Conservation (phyloP, 2,113 vertebrate genomes). For the Excalfactoria chinensis region DNA sequence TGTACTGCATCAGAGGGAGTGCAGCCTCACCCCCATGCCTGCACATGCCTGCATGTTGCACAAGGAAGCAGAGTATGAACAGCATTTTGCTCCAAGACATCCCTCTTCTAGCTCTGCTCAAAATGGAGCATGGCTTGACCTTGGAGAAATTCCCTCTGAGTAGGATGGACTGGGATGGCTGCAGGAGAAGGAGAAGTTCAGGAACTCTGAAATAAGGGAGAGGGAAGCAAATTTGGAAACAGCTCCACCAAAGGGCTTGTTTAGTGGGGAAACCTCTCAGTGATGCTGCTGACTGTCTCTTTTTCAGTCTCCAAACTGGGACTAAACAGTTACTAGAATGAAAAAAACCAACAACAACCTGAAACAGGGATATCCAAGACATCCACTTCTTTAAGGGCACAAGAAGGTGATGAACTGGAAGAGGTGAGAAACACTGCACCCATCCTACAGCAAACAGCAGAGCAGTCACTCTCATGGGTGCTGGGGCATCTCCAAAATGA, state of each 20-base stretch:
- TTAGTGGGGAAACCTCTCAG: background rate
- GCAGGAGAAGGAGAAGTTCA: background rate
- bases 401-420: background rate
- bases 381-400: background rate
- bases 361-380: background rate
- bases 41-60: background rate
- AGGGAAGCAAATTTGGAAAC: background rate
- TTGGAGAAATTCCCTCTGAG: background rate
- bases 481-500: background rate
- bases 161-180: background rate
- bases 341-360: background rate
- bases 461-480: accelerated
- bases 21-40: background rate
- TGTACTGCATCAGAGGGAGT: background rate
- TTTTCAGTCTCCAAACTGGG: background rate
- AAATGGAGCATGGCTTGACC: background rate
- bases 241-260: background rate
- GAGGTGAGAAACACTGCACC: background rate
- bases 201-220: background rate
- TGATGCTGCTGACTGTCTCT: background rate
- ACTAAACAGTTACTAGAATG: background rate
- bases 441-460: background rate
- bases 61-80: background rate
- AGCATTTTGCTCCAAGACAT: background rate
- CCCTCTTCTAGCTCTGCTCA: background rate